Evolutionary conservation across 2,113 vertebrate species (phyloP), one percentile per base, ranked within the genome.

Genomic region (Phylloscopus trochiloides): DNA sequence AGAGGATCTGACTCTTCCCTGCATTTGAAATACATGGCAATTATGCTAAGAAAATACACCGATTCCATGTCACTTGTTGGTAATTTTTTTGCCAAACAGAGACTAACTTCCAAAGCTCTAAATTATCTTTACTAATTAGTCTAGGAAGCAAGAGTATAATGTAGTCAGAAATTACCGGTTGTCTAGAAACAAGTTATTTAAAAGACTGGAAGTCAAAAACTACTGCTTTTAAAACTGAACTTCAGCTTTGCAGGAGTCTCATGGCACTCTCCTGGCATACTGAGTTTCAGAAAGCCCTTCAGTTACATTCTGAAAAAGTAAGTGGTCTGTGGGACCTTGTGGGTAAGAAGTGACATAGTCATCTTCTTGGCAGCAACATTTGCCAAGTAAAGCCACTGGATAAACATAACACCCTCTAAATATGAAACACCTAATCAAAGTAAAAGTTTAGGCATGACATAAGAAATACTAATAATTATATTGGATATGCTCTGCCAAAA

Each of bases 381-480:
- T 97, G 92, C 90, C 91, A 96, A 88, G 86, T 67, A 58, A 92
- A 52, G 48, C 86, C 81, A 84, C 68, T 86, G 95, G 87, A 6
- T 40, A 76, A 85, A 93, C 73, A 65, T 50, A 81, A 95, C 94
- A 94, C 89, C 67, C 95, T 97, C 90, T 86, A 86, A 93, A 73
- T 73, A 96, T 71, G 66, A 95, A 96, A 96, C 21, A 65, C 66
- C 42, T 91, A 71, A 91, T 87, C 65, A 85, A 97, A 97, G 92
- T 61, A 78, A 74, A 94, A 94, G 59, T 95, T 95, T 84, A 94
- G 94, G 85, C 91, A 97, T 71, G 92, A 95, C 95, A 94, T 86
- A 96, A 94, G 93, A 67, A 93, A 65, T 84, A 88, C 88, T 91
- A 95, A 92, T 97, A 94, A 94, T 96, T 96, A 93, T 70, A 43